Evolutionary conservation across 2,113 vertebrate genomes (phyloP).

Genomic region (Nymphicus hollandicus): DNA sequence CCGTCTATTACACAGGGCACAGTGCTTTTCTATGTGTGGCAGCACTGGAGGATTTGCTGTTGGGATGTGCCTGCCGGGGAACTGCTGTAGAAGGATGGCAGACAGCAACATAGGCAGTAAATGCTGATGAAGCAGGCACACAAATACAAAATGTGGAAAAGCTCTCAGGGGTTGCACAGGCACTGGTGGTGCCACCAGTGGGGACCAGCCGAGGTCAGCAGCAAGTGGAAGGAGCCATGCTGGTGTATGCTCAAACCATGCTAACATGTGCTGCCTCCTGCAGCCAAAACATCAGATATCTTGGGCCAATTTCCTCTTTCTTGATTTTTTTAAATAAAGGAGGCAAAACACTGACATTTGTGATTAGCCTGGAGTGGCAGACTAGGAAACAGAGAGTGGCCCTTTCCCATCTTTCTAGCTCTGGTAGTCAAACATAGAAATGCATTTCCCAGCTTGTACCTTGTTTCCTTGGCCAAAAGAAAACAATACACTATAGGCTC

Average conservation of each 20-base stretch:
- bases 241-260: background rate
- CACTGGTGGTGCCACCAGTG: background rate
- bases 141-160: background rate
- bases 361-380: background rate
- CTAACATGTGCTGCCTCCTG: background rate
- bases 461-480: background rate
- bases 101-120: background rate
- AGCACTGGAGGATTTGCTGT: background rate
- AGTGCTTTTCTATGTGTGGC: fast-evolving
- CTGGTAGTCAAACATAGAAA: fast-evolving
- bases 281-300: background rate
- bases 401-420: background rate
- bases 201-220: background rate
- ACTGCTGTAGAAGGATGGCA: background rate
- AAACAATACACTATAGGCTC: background rate
- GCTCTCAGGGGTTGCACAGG: background rate
- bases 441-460: background rate
- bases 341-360: background rate
- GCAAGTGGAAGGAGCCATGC: fast-evolving
- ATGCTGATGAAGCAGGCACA: background rate
- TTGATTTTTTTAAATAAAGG: background rate
- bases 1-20: background rate
- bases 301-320: background rate
- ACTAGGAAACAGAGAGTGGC: background rate
- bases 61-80: background rate